Conservation (phyloP, 2,797 vertebrate genomes). For the Balearica regulorum region DNA sequence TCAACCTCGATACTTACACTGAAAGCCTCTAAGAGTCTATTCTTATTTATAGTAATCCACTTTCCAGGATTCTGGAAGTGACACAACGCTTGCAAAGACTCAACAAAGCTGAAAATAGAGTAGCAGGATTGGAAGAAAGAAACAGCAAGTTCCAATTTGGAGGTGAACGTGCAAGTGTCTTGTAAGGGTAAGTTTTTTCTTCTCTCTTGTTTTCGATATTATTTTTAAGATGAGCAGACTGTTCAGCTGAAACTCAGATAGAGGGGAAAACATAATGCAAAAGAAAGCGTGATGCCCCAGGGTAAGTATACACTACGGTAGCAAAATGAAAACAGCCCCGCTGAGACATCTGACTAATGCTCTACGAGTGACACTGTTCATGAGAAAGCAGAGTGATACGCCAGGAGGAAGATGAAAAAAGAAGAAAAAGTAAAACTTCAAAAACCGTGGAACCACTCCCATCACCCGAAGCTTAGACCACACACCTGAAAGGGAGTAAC, state of each 20-base stretch:
- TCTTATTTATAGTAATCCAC: not conserved
- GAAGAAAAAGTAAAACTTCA: conserved; percentile 15
- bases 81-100: not conserved
- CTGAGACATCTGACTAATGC: not conserved
- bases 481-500: conserved; percentile 49
- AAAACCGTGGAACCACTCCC: conserved; percentile 23
- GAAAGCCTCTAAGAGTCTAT: not conserved
- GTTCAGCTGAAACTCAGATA: not conserved
- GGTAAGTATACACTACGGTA: not conserved
- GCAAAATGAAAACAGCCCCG: not conserved
- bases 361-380: not conserved
- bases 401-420: not conserved
- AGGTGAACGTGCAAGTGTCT: not conserved
- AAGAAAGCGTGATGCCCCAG: not conserved
- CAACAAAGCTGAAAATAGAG: not conserved
- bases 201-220: not conserved
- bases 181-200: not conserved
- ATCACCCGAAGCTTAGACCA: conserved; percentile 52
- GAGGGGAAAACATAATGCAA: not conserved
- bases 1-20: not conserved
- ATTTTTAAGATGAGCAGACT: not conserved
- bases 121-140: not conserved
- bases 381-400: not conserved
- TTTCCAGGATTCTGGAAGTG: not conserved
- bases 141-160: not conserved